Percentiles rank a stretch among this genome's conserved stretches.
Conservation (phyloP, 2,113 vertebrate genomes). For the Melanocharis versteri region DNA sequence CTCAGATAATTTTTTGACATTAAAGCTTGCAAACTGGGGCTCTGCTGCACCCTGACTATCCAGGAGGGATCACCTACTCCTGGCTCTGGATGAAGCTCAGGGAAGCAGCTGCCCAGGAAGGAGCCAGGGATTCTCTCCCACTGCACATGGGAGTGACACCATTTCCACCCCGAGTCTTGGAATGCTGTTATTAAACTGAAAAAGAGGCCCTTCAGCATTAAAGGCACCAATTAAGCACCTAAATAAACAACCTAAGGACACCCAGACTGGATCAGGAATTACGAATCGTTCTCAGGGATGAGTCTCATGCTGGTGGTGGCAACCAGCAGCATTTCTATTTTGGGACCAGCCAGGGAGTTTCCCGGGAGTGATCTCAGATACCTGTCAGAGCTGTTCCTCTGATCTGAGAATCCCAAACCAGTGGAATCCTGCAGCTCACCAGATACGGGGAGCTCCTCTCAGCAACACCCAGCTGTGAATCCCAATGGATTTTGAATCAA, state of each 20-base stretch:
- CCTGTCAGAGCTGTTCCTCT: background rate
- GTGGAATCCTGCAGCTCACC: background rate
- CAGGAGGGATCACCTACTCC: background rate
- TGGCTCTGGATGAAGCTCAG: background rate
- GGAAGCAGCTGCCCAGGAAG: background rate
- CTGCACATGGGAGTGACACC: background rate
- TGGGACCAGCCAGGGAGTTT: background rate
- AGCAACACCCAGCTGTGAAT: background rate
- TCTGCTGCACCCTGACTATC: background rate
- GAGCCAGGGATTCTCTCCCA: background rate
- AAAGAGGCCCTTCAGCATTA: background rate
- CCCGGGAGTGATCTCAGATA: background rate
- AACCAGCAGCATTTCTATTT: background rate
- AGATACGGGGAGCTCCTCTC: background rate
- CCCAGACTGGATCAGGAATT: background rate
- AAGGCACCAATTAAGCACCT: background rate
- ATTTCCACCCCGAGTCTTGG: accelerated
- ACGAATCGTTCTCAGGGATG: background rate
- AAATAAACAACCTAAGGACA: background rate
- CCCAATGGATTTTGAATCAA: background rate
- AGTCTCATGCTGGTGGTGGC: background rate
- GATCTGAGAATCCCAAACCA: background rate
- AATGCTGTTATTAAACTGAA: background rate
- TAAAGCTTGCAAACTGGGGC: background rate
- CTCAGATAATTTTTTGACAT: background rate